Conservation (phyloP, 2,113 vertebrate species). For the Microtus ochrogaster region DNA sequence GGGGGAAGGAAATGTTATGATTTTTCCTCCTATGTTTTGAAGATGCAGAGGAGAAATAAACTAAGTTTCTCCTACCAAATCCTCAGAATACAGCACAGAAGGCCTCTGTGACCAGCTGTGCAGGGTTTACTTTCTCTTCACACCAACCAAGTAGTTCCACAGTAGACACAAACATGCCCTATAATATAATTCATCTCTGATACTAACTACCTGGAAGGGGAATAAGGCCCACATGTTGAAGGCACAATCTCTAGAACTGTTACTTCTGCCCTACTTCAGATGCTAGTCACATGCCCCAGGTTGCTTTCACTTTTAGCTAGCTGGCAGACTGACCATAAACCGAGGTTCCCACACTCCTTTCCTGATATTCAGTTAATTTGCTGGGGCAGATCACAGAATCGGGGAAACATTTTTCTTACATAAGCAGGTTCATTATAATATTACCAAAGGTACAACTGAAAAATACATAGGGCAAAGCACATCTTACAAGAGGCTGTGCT, state of each 20-base stretch:
- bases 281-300: background rate
- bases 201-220: background rate
- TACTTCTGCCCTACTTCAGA: background rate
- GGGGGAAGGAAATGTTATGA: background rate
- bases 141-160: background rate
- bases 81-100: background rate
- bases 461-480: background rate
- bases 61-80: background rate
- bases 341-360: background rate
- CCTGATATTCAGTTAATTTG: background rate
- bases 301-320: background rate
- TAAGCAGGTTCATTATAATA: background rate
- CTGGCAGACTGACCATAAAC: background rate
- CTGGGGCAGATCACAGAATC: background rate
- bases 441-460: background rate
- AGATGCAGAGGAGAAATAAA: background rate
- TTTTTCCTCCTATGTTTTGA: conserved; percentile 35
- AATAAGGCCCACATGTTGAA: background rate
- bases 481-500: background rate
- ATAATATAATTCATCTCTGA: background rate
- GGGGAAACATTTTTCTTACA: background rate
- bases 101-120: background rate
- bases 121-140: background rate
- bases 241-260: background rate
- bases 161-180: background rate